phyloP scores from a whole-genome alignment of 2,797 vertebrate genomes.

The Notamacropus eugenii region DNA sequence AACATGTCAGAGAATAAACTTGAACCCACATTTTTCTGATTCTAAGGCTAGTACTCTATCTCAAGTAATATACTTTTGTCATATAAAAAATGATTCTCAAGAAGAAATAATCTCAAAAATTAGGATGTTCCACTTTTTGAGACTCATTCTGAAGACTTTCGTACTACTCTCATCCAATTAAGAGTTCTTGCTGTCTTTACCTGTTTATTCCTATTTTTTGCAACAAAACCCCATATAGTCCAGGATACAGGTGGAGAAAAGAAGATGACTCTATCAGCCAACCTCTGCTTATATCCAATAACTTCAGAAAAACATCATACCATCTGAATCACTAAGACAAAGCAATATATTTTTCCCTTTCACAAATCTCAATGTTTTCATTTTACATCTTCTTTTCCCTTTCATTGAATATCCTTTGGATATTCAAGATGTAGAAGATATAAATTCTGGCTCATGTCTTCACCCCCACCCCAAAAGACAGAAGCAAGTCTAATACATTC shows the following conservation, averaged over 20 bases:
- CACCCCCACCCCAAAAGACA: not conserved
- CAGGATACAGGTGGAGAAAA: not conserved
- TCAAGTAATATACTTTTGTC: not conserved
- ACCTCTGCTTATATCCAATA: not conserved
- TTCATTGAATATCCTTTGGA: not conserved
- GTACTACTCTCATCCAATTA: conserved; percentile 4
- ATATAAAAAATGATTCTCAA: not conserved
- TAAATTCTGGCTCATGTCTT: not conserved
- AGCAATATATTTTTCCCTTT: not conserved
- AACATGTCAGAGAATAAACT: not conserved
- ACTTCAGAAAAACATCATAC: not conserved
- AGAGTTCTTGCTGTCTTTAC: not conserved
- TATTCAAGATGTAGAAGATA: not conserved
- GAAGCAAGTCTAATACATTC: not conserved
- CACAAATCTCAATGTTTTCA: conserved; percentile 12
- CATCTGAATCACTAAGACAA: not conserved
- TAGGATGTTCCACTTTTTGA: not conserved
- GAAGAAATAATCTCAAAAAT: conserved; percentile 4
- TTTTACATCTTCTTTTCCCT: conserved; percentile 3
- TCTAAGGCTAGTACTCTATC: not conserved
- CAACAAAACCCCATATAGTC: not conserved
- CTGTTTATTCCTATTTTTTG: not conserved
- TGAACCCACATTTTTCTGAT: not conserved
- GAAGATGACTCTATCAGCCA: not conserved
- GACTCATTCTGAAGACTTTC: not conserved